Percentiles rank a stretch among this genome's conserved stretches.
phyloP scores from a whole-genome alignment of 2,888 invertebrate species.

The Aspidiotus destructor region DNA sequence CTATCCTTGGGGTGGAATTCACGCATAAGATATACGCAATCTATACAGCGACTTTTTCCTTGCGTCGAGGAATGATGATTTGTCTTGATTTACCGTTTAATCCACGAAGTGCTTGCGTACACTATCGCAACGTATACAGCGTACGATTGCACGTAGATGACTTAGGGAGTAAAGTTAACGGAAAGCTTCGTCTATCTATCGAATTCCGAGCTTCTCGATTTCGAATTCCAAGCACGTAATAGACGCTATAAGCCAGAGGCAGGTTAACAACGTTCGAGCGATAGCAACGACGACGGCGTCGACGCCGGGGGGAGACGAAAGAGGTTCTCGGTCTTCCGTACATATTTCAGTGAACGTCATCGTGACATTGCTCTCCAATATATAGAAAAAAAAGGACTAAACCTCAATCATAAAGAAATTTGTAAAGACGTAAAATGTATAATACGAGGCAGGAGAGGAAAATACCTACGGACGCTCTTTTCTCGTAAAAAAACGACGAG shows the following conservation, averaged over 20 bases:
- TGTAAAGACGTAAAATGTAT: background rate
- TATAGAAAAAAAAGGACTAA: slow-evolving; percentile 2
- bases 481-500: no score
- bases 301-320: background rate
- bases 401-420: background rate
- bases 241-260: slow-evolving; percentile 30
- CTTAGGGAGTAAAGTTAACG: background rate
- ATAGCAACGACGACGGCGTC: background rate
- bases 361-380: background rate
- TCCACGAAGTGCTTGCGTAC: slow-evolving; percentile 22
- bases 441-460: background rate
- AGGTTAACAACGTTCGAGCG: slow-evolving; percentile 25
- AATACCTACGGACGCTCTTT: background rate
- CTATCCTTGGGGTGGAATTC: background rate
- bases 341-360: background rate
- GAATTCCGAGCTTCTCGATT: slow-evolving; percentile 1
- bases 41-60: slow-evolving; percentile 1
- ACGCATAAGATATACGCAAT: background rate
- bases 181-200: background rate
- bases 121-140: slow-evolving; percentile 1
- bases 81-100: slow-evolving; percentile 30
- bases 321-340: background rate
- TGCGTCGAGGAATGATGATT: slow-evolving; percentile 25
- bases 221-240: slow-evolving; percentile 29
- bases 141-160: no score